These are phyloP conservation scores for Lycophotia porphyrea DNA, from an alignment of 2,888 invertebrate species.

Conservation along the genomic window DNA sequence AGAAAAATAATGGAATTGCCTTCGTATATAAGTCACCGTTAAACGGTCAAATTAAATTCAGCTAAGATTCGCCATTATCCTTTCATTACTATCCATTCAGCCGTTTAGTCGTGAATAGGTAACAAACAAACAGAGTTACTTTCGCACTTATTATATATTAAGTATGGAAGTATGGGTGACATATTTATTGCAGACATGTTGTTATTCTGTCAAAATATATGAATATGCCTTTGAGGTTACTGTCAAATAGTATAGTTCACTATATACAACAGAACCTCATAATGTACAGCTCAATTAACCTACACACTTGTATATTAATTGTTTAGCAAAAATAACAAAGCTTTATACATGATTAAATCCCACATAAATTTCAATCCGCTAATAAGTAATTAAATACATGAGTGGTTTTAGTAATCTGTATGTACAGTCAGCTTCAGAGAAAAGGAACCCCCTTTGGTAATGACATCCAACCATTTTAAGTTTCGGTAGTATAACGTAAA, in stretches of 20 bases:
- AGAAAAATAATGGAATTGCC: no score
- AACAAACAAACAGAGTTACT: no score
- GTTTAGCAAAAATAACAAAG: neutral
- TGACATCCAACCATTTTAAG: no score
- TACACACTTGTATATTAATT: neutral
- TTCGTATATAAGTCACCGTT: no score
- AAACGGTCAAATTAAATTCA: no score
- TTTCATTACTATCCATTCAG: no score
- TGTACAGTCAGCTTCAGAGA: no score
- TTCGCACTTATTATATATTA: no score
- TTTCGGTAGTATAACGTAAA: no score
- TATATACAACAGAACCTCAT: neutral
- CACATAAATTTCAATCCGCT: constrained; percentile 19
- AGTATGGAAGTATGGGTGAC: neutral
- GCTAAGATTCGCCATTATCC: no score
- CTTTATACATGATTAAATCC: neutral
- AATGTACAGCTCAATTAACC: neutral
- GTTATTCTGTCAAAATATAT: neutral
- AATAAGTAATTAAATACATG: constrained; percentile 28
- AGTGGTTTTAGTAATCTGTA: neutral
- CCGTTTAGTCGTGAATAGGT: no score
- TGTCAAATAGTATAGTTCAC: neutral
- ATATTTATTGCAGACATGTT: neutral
- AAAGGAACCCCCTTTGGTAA: no score
- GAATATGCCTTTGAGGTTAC: neutral